A percentile compares a stretch with the other conserved stretches of the same genome.
Evolutionary conservation across 2,888 invertebrate genomes (phyloP).

Genomic region (Plemyria rubiginata): DNA sequence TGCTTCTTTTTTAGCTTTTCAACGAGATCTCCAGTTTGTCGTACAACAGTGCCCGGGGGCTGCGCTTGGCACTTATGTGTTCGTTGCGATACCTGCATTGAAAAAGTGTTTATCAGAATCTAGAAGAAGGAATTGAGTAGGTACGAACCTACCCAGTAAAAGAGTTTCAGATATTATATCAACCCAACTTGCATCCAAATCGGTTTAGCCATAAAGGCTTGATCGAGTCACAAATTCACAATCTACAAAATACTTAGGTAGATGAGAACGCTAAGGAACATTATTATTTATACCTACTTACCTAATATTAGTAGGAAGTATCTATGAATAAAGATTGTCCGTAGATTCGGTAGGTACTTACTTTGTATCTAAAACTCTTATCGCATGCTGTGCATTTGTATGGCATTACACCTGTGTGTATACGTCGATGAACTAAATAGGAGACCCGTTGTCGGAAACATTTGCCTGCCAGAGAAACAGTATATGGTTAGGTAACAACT

Average conservation of each 20-base stretch:
- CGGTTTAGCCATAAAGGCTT: too few relatives aligned
- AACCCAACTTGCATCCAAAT: too few relatives aligned
- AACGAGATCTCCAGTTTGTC: constrained; percentile 77
- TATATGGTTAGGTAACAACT: neutral
- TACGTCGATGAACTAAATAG: constrained; percentile 92
- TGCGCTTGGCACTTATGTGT: constrained; percentile 91
- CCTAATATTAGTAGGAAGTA: too few relatives aligned
- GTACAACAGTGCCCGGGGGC: constrained; percentile 84
- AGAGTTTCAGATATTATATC: too few relatives aligned
- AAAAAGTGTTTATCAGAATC: neutral
- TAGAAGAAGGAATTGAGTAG: too few relatives aligned
- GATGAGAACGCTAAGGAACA: too few relatives aligned
- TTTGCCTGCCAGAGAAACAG: constrained; percentile 87
- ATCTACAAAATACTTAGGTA: too few relatives aligned
- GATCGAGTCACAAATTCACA: too few relatives aligned
- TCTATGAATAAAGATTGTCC: too few relatives aligned
- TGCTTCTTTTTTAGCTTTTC: constrained; percentile 79
- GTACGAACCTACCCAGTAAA: too few relatives aligned
- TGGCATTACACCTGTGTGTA: constrained; percentile 94
- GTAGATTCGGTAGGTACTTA: constrained; percentile 48
- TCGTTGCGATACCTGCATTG: constrained; percentile 89
- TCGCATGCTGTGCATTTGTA: constrained; percentile 92
- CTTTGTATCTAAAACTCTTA: constrained; percentile 93
- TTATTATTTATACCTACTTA: too few relatives aligned
- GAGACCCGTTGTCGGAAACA: constrained; percentile 94